A percentile compares a stretch with the other conserved stretches of the same genome.
Conservation (phyloP, 2,797 vertebrate genomes). For the Pseudomugil tenellus region DNA sequence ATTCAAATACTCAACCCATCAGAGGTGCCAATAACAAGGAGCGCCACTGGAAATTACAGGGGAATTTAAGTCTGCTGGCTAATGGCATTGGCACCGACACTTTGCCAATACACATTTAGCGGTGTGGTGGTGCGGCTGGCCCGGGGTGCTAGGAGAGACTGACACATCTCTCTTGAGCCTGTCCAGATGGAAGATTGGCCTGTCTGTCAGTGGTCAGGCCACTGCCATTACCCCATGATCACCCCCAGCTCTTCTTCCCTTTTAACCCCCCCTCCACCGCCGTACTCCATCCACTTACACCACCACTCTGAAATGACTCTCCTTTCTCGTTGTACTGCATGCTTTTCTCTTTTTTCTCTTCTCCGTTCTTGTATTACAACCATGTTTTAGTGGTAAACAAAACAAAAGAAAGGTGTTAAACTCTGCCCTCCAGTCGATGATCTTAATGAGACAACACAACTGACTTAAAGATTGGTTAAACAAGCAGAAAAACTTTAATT, state of each 20-base stretch:
- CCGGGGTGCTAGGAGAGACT: conserved; percentile 78
- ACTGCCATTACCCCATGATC: conserved; percentile 77
- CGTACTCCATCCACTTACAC: not conserved
- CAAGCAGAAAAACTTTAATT: conserved; percentile 36
- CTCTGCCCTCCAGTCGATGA: conserved; percentile 44
- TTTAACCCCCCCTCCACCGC: conserved; percentile 45
- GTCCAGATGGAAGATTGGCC: conserved; percentile 78
- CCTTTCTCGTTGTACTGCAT: conserved; percentile 34
- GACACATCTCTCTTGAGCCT: conserved; percentile 79
- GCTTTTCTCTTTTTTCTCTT: conserved; percentile 35
- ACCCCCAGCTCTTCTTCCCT: conserved; percentile 68
- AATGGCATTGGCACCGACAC: conserved; percentile 76
- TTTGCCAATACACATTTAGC: conserved; percentile 74
- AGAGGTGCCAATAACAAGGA: conserved; percentile 80
- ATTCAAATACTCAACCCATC: conserved; percentile 78
- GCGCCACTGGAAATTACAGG: conserved; percentile 80
- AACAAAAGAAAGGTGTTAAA: conserved; percentile 34
- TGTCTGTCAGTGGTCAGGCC: conserved; percentile 73
- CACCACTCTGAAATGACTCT: conserved; percentile 35
- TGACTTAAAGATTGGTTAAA: conserved; percentile 36
- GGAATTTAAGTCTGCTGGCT: conserved; percentile 77
- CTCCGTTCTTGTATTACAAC: conserved; percentile 27
- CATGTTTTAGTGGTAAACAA: conserved; percentile 32
- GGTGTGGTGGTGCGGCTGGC: conserved; percentile 79
- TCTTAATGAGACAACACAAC: conserved; percentile 51